Evolutionary conservation across 2,888 invertebrate genomes (phyloP), one percentile per base, ranked within the genome.

Genomic region (Drosophila austrosaltans): DNA sequence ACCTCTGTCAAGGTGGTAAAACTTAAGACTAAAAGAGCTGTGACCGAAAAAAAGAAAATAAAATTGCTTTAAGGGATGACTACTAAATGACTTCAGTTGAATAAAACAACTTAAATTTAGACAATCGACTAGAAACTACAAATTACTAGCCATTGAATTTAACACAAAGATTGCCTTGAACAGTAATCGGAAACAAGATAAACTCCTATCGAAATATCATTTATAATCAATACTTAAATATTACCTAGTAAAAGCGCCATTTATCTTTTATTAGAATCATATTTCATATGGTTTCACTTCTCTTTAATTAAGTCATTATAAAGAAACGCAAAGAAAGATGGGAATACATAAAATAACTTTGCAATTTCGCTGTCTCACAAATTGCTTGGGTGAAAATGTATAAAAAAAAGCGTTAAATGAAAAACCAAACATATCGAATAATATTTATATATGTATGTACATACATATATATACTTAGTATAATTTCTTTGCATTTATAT

Each of bases 1-100:
- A 72, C 65, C 60, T 62, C 66, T 66, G 61, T 54, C 57, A 79
- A 81, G 72, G 79, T 82, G 82, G 72, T 79, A 77, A 87, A 80
- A 85, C 57, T 74, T 66, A 53, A 56, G 76, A 72, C 76, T 85
- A 82, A 82, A 76, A 72, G 72, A 71, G 73, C 66, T 79, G 66
- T 68, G 69, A 69, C 79, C 76, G 16, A 36, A 76, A 69, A 69
- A 66, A 67, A 60, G 63, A 62, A 42, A 61, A 57, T n/a, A 48
- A 44, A 6, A 39, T 57, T 57, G 36, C 20, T 36, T 20, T 56
- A 32, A 22, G 10, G 10, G 8, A 36, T 36, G 36, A 36, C 36
- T 8, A 36, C 10, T 36, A 36, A 36, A 16, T 57, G 56, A 12
- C 4, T 48, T 32, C 36, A 30, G 8, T 12, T 32, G 25, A 57